Base-by-base conservation (phyloP, 2,888 invertebrate species). In the Drosophila meridionalis region DNA sequence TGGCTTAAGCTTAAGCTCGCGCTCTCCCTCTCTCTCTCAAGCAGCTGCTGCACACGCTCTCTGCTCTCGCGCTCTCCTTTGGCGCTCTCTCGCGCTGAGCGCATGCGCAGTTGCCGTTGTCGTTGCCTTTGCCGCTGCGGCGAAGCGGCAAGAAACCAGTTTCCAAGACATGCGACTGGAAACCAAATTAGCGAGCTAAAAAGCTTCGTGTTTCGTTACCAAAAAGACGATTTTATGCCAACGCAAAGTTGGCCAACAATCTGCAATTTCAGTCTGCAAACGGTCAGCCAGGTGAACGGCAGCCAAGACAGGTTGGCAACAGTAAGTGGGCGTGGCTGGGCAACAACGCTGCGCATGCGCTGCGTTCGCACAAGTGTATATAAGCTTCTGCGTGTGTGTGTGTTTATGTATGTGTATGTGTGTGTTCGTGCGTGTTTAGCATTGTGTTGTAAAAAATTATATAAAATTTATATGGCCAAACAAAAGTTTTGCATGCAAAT, bases 191-290 rank as follows among this genome's bases (percentile, higher is more conserved):
- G 84, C 84, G 69, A 87, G 72, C 62, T 59, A 70, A 81, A 81
- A 81, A 82, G 83, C 82, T 86, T 69, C 58, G 61, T 76, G 61
- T 76, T 69, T 68, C 70, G 67, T 73, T 58, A 62, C 60, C 59
- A 53, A 86, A 86, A 72, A 73, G 53, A 72, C 75, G 73, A 83
- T 79, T 83, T 87, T 79, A 75, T 89, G 89, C 85, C 91, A 92
- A 91, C 84, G 71, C 83, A 76, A 80, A 80, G 90, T 91, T 90
- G 89, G 91, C 91, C 90, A 91, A 91, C 86, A 82, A 80, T 89
- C 80, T 89, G 83, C 88, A 89, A 90, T 85, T 90, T 92, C 87
- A 92, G 92, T 92, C 92, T 92, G 92, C 92, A 92, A 91, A 90
- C 90, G 90, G 92, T 92, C 91, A 92, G 92, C 90, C 89, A 88